These are phyloP conservation scores for Serranus cabrilla DNA, from an alignment of 2,797 vertebrate genomes.

Conservation along the genomic window DNA sequence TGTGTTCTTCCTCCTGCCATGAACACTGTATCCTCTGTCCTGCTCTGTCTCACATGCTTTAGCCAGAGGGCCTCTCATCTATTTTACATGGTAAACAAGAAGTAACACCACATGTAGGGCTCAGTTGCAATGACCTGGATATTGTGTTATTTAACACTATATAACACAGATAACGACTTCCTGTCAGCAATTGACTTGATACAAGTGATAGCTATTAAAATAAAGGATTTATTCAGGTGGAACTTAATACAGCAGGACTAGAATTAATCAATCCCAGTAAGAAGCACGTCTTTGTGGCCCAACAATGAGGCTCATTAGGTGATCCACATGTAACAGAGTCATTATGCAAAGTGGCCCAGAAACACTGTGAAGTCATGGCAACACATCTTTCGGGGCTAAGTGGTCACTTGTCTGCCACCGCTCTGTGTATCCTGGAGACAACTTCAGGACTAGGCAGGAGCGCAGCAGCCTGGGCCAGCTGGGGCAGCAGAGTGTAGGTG, in stretches of 20 bases:
- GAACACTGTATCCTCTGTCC: constrained; percentile 79
- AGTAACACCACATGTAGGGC: constrained; percentile 58
- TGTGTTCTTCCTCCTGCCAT: constrained; percentile 58
- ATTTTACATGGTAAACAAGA: constrained; percentile 82
- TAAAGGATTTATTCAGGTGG: constrained; percentile 1
- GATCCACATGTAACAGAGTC: constrained; percentile 13
- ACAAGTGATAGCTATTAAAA: neutral
- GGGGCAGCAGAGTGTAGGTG: constrained; percentile 75
- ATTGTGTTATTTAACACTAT: constrained; percentile 70
- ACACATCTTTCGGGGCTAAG: constrained; percentile 33
- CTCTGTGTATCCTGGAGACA: constrained; percentile 73
- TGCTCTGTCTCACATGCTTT: constrained; percentile 78
- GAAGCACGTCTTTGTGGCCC: constrained; percentile 9
- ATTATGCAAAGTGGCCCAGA: constrained; percentile 29
- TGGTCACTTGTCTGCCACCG: constrained; percentile 63
- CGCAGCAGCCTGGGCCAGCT: constrained; percentile 71
- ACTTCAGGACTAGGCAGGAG: constrained; percentile 68
- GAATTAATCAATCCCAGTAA: constrained; percentile 1
- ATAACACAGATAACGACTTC: constrained; percentile 28
- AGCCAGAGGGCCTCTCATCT: constrained; percentile 77
- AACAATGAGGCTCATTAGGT: neutral
- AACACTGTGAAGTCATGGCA: constrained; percentile 40
- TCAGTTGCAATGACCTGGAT: constrained; percentile 76
- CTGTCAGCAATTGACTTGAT: neutral
- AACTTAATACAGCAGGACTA: neutral